Conservation (phyloP, 2,797 vertebrate species). For the Poecilia gillii region DNA sequence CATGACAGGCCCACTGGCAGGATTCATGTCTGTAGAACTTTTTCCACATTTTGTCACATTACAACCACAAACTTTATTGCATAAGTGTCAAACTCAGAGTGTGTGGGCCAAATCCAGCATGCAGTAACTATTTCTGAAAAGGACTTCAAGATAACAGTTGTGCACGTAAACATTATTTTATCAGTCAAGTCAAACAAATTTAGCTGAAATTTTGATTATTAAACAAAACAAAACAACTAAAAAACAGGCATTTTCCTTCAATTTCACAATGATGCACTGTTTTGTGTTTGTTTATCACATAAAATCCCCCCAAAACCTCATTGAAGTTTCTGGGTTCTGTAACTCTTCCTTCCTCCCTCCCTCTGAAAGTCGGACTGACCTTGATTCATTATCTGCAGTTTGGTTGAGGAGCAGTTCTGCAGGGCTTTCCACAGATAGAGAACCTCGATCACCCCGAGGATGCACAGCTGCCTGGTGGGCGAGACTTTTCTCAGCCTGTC, state of each 20-base stretch:
- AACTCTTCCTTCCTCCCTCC: background rate
- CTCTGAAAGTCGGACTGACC: slow-evolving; percentile 72
- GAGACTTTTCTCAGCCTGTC: slow-evolving; percentile 90
- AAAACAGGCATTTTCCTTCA: background rate
- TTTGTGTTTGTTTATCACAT: background rate
- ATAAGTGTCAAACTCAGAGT: background rate
- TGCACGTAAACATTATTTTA: too few species aligned
- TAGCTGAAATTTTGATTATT: background rate
- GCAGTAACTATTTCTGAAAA: too few species aligned
- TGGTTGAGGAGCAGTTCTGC: slow-evolving; percentile 93
- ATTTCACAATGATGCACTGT: background rate
- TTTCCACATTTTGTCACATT: background rate
- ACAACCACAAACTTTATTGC: background rate
- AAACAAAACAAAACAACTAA: background rate
- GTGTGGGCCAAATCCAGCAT: too few species aligned
- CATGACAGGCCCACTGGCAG: too few species aligned
- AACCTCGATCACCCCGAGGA: slow-evolving; percentile 94
- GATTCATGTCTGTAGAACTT: too few species aligned
- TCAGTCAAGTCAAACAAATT: too few species aligned
- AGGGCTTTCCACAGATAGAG: slow-evolving; percentile 98
- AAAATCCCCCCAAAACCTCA: background rate
- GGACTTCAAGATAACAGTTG: too few species aligned
- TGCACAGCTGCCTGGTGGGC: slow-evolving; percentile 89
- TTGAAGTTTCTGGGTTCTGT: background rate
- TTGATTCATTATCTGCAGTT: slow-evolving; percentile 97